Conservation (phyloP, 2,797 vertebrate species). For the Sebastes cheni region DNA sequence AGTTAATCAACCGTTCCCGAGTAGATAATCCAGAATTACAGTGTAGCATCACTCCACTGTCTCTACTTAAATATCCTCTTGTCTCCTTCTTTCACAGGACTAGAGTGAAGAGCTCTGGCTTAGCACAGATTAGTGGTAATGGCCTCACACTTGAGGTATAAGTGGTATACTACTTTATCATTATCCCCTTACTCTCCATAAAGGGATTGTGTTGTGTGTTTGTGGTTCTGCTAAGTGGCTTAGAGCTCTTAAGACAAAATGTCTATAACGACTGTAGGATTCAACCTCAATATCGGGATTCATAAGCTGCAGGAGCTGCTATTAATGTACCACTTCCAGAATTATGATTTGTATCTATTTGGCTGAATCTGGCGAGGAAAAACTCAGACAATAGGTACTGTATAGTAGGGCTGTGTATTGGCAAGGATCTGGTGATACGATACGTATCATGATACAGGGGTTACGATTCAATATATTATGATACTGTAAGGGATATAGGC, state of each 20-base stretch:
- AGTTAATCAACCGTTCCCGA: neutral
- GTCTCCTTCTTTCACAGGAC: conserved; percentile 21
- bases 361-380: no score
- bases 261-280: neutral
- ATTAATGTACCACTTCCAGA: no score
- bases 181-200: conserved; percentile 24
- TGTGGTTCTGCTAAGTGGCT: conserved; percentile 32
- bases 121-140: conserved; percentile 44
- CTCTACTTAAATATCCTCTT: conserved; percentile 22
- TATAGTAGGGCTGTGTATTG: no score
- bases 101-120: conserved; percentile 25
- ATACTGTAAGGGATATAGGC: no score
- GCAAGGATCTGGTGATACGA: no score
- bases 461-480: no score
- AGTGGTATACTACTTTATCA: conserved; percentile 31
- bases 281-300: neutral
- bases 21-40: conserved; percentile 4
- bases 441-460: no score
- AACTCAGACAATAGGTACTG: no score
- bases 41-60: neutral
- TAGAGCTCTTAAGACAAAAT: conserved; percentile 16
- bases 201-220: conserved; percentile 34
- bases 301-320: neutral
- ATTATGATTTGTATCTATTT: no score
- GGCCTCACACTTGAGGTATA: conserved; percentile 24